Conservation (phyloP, 2,113 vertebrate species). For the Ia io region DNA sequence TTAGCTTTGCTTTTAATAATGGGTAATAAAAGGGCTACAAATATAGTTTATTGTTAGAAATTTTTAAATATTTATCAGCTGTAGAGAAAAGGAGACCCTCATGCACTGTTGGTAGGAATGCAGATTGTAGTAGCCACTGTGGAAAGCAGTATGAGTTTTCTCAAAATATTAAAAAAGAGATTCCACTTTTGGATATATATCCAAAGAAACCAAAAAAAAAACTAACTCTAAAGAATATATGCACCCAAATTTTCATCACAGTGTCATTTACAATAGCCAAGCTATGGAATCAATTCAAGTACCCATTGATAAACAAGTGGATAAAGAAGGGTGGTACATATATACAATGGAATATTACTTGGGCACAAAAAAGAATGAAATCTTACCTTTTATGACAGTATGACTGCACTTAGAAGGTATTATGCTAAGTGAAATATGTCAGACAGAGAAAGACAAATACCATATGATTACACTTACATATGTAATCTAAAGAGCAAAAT, state of each 20-base stretch:
- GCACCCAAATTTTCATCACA: background rate
- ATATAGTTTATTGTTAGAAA: background rate
- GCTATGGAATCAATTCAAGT: background rate
- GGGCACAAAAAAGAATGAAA: background rate
- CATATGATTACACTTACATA: background rate
- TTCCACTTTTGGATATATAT: background rate
- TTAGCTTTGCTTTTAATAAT: constrained; percentile 15
- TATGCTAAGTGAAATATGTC: background rate
- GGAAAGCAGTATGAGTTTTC: background rate
- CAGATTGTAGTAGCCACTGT: background rate
- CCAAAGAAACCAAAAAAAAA: background rate
- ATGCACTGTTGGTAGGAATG: background rate
- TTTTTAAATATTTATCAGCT: background rate
- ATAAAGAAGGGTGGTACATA: background rate
- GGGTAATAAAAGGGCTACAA: background rate
- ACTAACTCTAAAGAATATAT: background rate
- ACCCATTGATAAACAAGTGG: background rate
- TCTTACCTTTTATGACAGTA: background rate
- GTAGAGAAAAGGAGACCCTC: background rate
- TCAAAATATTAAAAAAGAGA: background rate
- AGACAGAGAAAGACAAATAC: background rate
- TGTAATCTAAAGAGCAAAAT: background rate
- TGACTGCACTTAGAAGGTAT: background rate
- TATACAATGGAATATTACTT: background rate
- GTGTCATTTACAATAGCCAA: background rate